Percentiles rank a stretch among this genome's conserved stretches.
These are phyloP conservation scores for Zosterops hypoxanthus DNA, from an alignment of 2,113 vertebrate species.

Conservation along the genomic window DNA sequence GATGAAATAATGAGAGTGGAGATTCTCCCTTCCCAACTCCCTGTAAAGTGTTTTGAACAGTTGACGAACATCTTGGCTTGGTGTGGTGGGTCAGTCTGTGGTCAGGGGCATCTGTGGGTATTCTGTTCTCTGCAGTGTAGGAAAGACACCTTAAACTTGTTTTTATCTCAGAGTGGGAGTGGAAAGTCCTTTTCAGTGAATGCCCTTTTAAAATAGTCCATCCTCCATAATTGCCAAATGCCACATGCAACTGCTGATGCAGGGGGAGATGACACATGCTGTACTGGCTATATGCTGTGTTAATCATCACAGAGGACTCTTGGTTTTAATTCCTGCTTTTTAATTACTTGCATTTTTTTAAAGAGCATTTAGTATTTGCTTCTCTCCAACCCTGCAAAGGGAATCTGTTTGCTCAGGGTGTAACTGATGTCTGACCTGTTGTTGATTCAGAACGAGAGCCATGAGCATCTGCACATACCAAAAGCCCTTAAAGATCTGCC, in stretches of 20 bases:
- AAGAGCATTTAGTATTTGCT: neutral
- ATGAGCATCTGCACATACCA: neutral
- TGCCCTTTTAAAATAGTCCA: constrained; percentile 6
- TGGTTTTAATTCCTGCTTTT: neutral
- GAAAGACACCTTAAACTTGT: neutral
- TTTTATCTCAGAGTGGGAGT: neutral
- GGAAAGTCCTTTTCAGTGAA: constrained; percentile 16
- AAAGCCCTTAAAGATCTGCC: neutral
- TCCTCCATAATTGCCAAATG: neutral
- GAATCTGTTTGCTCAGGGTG: neutral
- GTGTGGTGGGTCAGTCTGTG: neutral
- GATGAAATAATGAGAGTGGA: neutral
- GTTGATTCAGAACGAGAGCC: neutral
- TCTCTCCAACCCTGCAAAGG: neutral
- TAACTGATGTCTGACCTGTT: neutral
- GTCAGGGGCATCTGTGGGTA: neutral
- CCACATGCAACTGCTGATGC: neutral
- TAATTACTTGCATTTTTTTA: neutral
- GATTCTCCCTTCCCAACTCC: neutral
- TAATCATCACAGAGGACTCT: neutral
- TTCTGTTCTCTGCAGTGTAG: neutral
- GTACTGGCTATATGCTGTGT: neutral
- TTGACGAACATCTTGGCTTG: neutral
- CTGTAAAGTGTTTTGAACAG: neutral
- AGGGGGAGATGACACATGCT: neutral